Percentiles rank a stretch among this genome's conserved stretches.
Conservation (phyloP, 2,888 invertebrate genomes). For the Lissonota sp. region DNA sequence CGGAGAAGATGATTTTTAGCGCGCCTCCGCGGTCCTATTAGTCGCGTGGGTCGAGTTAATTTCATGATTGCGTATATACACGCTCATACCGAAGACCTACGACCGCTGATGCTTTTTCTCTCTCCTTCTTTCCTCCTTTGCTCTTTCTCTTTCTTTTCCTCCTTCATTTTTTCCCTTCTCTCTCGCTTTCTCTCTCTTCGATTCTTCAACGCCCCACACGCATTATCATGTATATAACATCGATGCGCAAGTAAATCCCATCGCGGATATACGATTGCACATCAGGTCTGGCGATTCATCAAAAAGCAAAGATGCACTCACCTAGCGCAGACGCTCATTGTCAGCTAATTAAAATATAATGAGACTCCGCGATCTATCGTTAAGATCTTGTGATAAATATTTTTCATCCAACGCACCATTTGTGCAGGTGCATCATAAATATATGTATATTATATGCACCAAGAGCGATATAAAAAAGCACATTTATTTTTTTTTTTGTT, state of each 20-base stretch:
- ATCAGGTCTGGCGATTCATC: conserved; percentile 5
- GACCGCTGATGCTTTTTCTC: conserved; percentile 49
- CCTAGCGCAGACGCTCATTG: conserved; percentile 61
- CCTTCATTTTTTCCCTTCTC: conserved; percentile 2
- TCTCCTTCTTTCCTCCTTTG: conserved; percentile 45
- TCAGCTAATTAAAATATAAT: conserved; percentile 82
- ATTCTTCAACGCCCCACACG: conserved; percentile 38
- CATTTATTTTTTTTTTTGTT: neutral
- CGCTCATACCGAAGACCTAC: conserved; percentile 33
- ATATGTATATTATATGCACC: neutral
- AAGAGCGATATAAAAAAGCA: neutral
- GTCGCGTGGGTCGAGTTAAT: conserved; percentile 66
- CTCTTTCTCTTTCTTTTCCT: conserved; percentile 53
- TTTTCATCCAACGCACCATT: conserved; percentile 1
- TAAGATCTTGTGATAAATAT: conserved; percentile 74
- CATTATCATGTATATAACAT: conserved; percentile 20
- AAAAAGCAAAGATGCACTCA: conserved; percentile 12
- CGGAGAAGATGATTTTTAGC: conserved; percentile 51
- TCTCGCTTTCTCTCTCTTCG: conserved; percentile 53
- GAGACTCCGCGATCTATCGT: conserved; percentile 80
- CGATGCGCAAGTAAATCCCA: neutral
- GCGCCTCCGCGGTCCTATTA: conserved; percentile 63
- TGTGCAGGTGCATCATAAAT: conserved; percentile 15
- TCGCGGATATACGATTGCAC: neutral
- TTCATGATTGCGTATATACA: conserved; percentile 62